A percentile compares a stretch with the other conserved stretches of the same genome.
phyloP scores from a whole-genome alignment of 2,113 vertebrate species.

The Camelus bactrianus region DNA sequence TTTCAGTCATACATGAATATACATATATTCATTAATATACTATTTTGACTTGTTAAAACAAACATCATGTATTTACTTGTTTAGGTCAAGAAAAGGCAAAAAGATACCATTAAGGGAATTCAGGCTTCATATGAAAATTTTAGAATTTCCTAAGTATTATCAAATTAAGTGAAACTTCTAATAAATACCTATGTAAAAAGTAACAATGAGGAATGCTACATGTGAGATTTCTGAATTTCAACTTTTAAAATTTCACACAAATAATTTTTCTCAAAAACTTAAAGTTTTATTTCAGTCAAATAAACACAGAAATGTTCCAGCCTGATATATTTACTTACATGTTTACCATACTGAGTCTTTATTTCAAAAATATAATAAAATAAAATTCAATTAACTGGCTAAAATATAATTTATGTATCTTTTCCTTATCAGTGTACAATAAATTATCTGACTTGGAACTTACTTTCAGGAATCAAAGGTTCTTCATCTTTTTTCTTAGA shows the following conservation, averaged over 20 bases:
- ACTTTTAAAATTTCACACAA: conserved; percentile 40
- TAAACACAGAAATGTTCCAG: not conserved
- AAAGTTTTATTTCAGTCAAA: conserved; percentile 34
- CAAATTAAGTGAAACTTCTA: conserved; percentile 3
- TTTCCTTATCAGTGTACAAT: not conserved
- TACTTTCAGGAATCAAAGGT: conserved; percentile 90
- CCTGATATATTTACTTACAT: not conserved
- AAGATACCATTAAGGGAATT: not conserved
- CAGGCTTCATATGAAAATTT: not conserved
- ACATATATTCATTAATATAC: not conserved
- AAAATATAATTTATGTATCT: not conserved
- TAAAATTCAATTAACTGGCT: not conserved
- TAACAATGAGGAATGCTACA: conserved; percentile 23
- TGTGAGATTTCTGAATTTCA: not conserved
- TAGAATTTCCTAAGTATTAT: not conserved
- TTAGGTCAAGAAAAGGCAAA: conserved; percentile 5
- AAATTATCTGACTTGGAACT: conserved; percentile 63
- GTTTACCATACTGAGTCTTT: not conserved
- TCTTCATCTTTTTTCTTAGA: conserved; percentile 92
- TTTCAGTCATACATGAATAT: too few species aligned
- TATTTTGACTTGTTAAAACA: not conserved
- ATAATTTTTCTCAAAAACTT: conserved; percentile 10
- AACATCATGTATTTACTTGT: not conserved
- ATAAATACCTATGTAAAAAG: conserved; percentile 32
- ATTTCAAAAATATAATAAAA: conserved; percentile 42